Base-by-base conservation (phyloP, 2,888 invertebrate genomes). In the Ametastegia equiseti region DNA sequence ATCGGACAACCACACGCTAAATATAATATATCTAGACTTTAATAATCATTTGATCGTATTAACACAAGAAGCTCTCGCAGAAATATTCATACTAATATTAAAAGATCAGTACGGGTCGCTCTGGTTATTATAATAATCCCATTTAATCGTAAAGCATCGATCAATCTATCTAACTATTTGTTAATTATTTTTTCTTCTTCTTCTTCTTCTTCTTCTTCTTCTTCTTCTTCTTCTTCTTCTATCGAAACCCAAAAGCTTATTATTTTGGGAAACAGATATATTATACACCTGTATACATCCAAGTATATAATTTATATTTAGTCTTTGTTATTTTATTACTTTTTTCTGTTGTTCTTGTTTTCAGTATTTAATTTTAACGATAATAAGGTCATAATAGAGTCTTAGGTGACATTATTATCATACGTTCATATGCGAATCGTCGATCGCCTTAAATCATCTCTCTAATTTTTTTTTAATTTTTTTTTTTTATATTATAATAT, bases 331-430 rank as follows among this genome's bases (percentile, higher is more conserved):
- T n/a, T n/a, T 5, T n/a, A 6, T n/a, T 19, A n/a, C 19, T 19
- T n/a, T 19, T 50, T 19, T 50, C 19, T 4, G 15, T 45, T 2
- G 13, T 45, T 13, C 7, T 47, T 47, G 5, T 50, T 50, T 19
- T 19, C 1, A 23, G 19, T 54, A 54, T 19, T 54, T 19, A 23
- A 47, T 47, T 47, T 54, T 23, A 3, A 11, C 23, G 23, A 54
- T 54, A 54, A 54, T 23, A 54, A 54, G 11, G 23, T 54, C 54
- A 54, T 23, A 54, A n/a, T n/a, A 54, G 50, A 50, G 23, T 54
- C 54, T 23, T 23, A 1, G 9, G 19, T 23, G 54, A 54, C 54
- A 54, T 54, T 54, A 19, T 54, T 84, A 85, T 85, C 84, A 83
- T 83, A 6, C n/a, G 6, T 42, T n/a, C n/a, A n/a, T n/a, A n/a